phyloP scores from a whole-genome alignment of 1,140 invertebrate species.

The Drosophila biarmipes region DNA sequence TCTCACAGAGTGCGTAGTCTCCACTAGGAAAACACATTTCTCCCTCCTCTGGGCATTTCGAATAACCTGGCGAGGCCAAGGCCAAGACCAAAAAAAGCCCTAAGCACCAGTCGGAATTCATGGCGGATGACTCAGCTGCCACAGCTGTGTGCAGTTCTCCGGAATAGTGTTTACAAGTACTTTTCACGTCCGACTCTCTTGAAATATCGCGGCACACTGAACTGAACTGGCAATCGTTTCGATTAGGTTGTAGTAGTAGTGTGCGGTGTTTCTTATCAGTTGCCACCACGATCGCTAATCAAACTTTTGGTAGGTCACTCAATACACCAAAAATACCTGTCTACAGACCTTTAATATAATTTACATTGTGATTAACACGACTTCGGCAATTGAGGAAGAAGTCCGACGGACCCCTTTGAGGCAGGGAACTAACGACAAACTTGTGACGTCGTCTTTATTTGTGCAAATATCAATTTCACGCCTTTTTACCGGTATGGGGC shows the following conservation, averaged over 20 bases:
- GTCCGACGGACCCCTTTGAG: constrained; percentile 1
- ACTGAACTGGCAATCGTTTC: constrained; percentile 22
- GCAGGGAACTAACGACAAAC: constrained; percentile 6
- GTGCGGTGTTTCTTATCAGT: constrained; percentile 40
- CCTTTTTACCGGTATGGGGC: constrained; percentile 16
- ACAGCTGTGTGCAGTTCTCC: constrained; percentile 20
- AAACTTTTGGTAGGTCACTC: constrained; percentile 9
- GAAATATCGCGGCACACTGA: constrained; percentile 39
- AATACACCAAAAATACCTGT: constrained; percentile 4
- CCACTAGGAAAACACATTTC: constrained; percentile 24
- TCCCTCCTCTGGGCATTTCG: constrained; percentile 21
- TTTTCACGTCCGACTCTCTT: constrained; percentile 35
- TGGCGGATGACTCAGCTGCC: constrained; percentile 52
- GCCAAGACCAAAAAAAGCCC: constrained; percentile 22
- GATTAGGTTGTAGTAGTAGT: constrained; percentile 1
- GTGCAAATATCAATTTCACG: constrained; percentile 40
- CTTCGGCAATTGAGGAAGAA: constrained; percentile 23
- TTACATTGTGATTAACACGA: constrained; percentile 47
- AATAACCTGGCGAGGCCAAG: not conserved
- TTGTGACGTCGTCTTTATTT: constrained; percentile 44
- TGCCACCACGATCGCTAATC: constrained; percentile 50
- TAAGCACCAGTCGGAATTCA: constrained; percentile 28
- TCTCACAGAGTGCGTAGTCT: not conserved
- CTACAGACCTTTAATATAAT: constrained; percentile 12
- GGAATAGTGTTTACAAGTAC: constrained; percentile 13